Conservation (phyloP, 2,888 invertebrate species). For the Imbricaverruca yamaguchii region DNA sequence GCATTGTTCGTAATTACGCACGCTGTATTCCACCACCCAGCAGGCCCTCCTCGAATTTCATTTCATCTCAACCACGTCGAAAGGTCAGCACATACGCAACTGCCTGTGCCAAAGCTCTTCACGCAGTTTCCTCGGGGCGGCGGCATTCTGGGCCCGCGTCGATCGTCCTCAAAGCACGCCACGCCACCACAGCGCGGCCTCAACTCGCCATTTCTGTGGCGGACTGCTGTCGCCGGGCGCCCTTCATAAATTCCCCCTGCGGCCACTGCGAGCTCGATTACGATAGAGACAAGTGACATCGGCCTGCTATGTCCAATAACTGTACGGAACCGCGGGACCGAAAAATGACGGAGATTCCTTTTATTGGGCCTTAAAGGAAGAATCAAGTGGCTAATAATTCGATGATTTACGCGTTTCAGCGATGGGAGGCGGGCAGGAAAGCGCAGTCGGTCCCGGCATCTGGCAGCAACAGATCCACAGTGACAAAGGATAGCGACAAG, state of each 20-base stretch:
- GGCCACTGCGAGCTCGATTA: constrained; percentile 8
- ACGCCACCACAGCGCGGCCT: neutral
- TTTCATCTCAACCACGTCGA: too few species aligned
- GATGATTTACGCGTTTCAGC: neutral
- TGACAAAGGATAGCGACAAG: neutral
- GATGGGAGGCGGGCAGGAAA: neutral
- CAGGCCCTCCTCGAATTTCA: too few species aligned
- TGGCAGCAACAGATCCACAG: neutral
- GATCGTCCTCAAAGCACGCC: neutral
- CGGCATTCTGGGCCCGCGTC: neutral
- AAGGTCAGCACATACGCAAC: too few species aligned
- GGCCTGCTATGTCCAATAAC: constrained; percentile 7
- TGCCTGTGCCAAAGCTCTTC: too few species aligned
- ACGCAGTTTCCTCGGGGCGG: too few species aligned
- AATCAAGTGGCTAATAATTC: constrained; percentile 15
- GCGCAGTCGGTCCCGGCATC: neutral
- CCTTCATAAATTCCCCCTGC: neutral
- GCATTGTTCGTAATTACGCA: too few species aligned
- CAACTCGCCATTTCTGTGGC: neutral
- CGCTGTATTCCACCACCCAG: too few species aligned
- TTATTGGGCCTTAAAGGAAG: constrained; percentile 6
- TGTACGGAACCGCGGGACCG: neutral
- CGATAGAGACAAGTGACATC: constrained; percentile 19
- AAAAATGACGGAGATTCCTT: constrained; percentile 9
- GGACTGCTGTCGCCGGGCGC: neutral